Conservation (phyloP, 1,140 invertebrate genomes). For the Bilobella aurantiaca region DNA sequence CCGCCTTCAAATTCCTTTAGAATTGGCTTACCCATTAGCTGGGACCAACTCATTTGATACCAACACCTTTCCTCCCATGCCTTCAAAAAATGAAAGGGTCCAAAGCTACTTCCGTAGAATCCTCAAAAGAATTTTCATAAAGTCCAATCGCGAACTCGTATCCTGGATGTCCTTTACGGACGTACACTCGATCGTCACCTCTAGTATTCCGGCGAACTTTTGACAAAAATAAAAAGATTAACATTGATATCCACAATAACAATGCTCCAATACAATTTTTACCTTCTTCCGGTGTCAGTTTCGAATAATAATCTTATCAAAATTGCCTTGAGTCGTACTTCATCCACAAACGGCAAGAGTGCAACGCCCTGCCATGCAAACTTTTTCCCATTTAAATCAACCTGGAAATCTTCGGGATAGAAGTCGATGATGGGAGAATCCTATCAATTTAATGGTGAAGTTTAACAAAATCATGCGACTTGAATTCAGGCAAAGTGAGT, state of each 20-base stretch:
- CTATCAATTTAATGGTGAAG: conserved; percentile 41
- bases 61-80: conserved; percentile 62
- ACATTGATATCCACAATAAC: neutral
- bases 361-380: conserved; percentile 99
- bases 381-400: conserved; percentile 98
- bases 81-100: conserved; percentile 51
- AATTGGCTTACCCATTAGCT: conserved; percentile 51
- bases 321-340: conserved; percentile 77
- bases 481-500: neutral
- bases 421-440: conserved; percentile 96
- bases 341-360: conserved; percentile 94
- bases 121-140: conserved; percentile 50
- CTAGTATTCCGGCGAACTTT: conserved; percentile 50
- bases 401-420: conserved; percentile 96
- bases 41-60: conserved; percentile 56
- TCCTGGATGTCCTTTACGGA: conserved; percentile 55
- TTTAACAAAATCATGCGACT: neutral
- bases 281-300: conserved; percentile 50
- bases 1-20: neutral
- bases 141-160: conserved; percentile 59
- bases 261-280: neutral
- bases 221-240: conserved; percentile 27
- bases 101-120: conserved; percentile 40
- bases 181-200: conserved; percentile 70
- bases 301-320: conserved; percentile 66